These are phyloP conservation scores for Mustelus asterias DNA, from an alignment of 2,113 vertebrate genomes.

Conservation along the genomic window DNA sequence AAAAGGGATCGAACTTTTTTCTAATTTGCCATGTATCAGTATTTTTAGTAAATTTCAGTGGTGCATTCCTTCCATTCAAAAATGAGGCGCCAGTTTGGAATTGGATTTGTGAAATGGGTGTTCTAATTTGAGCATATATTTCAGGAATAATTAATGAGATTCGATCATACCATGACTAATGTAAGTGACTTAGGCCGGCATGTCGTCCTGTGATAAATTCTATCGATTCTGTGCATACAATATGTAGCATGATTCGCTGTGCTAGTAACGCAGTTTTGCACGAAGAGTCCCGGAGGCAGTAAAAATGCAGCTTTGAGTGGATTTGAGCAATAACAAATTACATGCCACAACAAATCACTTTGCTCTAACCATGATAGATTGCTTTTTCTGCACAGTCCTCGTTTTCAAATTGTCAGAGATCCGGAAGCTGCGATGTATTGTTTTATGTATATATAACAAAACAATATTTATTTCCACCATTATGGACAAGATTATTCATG, in stretches of 20 bases:
- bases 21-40: neutral
- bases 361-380: slow-evolving; percentile 10
- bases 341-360: slow-evolving; percentile 29
- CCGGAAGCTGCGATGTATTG: neutral
- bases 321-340: slow-evolving; percentile 22
- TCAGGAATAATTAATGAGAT: slow-evolving; percentile 12
- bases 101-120: neutral
- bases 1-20: too few relatives aligned
- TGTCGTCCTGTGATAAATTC: neutral
- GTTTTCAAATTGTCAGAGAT: neutral
- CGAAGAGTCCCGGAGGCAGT: neutral
- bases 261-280: neutral
- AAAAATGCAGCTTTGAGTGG: neutral
- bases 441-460: slow-evolving; percentile 5
- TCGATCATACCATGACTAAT: neutral
- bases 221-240: neutral
- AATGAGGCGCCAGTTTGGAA: neutral
- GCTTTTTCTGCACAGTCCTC: neutral
- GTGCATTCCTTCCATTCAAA: neutral
- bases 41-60: neutral
- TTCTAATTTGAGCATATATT: neutral
- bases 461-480: neutral
- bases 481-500: slow-evolving; percentile 9
- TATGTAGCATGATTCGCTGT: neutral
- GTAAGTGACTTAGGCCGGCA: neutral